phyloP scores from a whole-genome alignment of 2,797 vertebrate genomes.

The Urophycis tenuis region DNA sequence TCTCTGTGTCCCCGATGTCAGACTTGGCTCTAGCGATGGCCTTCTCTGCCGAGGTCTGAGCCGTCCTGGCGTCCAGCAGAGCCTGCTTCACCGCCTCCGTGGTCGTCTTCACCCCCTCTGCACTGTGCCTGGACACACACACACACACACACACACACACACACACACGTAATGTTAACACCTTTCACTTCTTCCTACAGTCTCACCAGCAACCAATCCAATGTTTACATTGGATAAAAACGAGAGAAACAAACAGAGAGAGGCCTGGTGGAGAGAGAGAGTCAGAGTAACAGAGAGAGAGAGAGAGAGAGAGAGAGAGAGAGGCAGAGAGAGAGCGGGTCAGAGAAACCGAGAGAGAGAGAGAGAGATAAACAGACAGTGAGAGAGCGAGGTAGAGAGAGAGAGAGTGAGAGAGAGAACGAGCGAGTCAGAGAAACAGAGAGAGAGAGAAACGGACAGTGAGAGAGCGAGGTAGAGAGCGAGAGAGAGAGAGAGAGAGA shows the following conservation, averaged over 20 bases:
- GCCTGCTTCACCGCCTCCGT: conserved; percentile 77
- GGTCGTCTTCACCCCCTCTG: conserved; percentile 79
- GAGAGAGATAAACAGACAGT: no score
- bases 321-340: no score
- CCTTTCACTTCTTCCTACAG: background rate
- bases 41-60: conserved; percentile 80
- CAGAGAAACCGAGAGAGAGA: no score
- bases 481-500: background rate
- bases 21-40: conserved; percentile 74
- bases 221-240: background rate
- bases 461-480: background rate
- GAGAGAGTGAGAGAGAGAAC: no score
- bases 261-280: no score
- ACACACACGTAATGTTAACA: background rate
- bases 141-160: background rate
- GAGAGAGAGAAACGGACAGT: no score
- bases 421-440: no score
- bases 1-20: conserved; percentile 80
- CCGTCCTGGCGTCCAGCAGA: conserved; percentile 73
- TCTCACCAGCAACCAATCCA: background rate
- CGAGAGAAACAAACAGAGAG: no score
- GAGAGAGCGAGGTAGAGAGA: no score
- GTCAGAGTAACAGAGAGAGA: no score
- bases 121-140: conserved; percentile 68
- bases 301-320: no score